Conservation (phyloP, 2,888 invertebrate species). For the Mythimna vitellina region DNA sequence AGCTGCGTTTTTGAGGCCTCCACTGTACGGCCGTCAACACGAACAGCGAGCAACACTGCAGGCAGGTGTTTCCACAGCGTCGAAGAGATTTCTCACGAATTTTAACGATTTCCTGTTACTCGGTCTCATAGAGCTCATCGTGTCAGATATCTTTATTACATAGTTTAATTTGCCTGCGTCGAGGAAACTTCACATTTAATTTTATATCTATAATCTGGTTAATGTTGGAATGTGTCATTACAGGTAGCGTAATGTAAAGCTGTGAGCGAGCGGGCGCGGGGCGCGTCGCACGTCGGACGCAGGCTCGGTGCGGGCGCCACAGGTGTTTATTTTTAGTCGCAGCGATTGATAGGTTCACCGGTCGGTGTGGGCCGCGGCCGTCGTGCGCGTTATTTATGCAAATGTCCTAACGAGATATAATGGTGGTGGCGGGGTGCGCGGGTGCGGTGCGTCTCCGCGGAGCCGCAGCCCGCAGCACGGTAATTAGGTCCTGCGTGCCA, state of each 20-base stretch:
- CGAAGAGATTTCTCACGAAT: slow-evolving; percentile 86
- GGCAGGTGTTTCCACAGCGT: slow-evolving; percentile 70
- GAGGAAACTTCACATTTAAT: slow-evolving; percentile 77
- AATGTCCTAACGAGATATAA: slow-evolving; percentile 89
- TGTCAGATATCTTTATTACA: slow-evolving; percentile 86
- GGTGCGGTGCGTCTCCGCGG: slow-evolving; percentile 77
- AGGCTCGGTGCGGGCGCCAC: slow-evolving; percentile 38
- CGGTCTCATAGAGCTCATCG: slow-evolving; percentile 79
- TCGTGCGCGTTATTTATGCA: slow-evolving; percentile 87
- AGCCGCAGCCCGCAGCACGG: slow-evolving; percentile 84
- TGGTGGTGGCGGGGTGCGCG: slow-evolving; percentile 80
- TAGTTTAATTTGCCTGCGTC: slow-evolving; percentile 81
- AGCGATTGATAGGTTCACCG: slow-evolving; percentile 85
- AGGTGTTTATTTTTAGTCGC: slow-evolving; percentile 84
- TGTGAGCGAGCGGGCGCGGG: slow-evolving; percentile 57
- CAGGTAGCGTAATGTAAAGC: slow-evolving; percentile 77
- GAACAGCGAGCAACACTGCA: slow-evolving; percentile 55
- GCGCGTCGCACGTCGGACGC: slow-evolving; percentile 61
- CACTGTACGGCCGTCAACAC: slow-evolving; percentile 53
- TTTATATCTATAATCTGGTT: slow-evolving; percentile 84
- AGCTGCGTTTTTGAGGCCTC: slow-evolving; percentile 17
- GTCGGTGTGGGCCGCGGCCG: slow-evolving; percentile 80
- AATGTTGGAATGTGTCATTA: slow-evolving; percentile 83
- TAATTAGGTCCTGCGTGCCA: slow-evolving; percentile 88
- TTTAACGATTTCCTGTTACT: slow-evolving; percentile 89